Conservation (phyloP, 2,888 invertebrate genomes). For the Ophion costatus region DNA sequence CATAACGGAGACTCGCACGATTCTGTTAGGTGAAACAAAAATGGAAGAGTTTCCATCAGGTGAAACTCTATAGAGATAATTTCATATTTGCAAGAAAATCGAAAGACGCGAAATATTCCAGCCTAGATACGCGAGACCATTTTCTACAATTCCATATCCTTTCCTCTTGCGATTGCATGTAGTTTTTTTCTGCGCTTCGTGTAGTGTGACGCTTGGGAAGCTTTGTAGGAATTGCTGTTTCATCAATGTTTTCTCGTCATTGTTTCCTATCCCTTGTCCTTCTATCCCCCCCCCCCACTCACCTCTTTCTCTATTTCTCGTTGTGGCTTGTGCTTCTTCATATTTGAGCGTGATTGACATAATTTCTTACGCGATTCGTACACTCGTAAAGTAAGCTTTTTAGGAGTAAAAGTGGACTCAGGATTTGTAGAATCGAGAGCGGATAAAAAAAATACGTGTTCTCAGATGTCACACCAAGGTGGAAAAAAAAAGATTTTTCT, state of each 20-base stretch:
- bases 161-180: constrained; percentile 35
- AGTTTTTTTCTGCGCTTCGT: constrained; percentile 50
- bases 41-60: background rate
- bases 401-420: constrained; percentile 9
- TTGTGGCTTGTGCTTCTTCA: no score
- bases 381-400: background rate
- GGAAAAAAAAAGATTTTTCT: background rate
- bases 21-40: background rate
- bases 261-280: background rate
- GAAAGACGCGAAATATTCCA: constrained; percentile 29
- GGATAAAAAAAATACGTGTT: constrained; percentile 6
- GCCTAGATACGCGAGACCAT: constrained; percentile 22
- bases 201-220: background rate
- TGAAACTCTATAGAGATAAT: background rate
- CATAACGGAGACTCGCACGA: background rate
- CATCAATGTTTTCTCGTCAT: background rate
- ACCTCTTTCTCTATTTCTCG: constrained; percentile 19
- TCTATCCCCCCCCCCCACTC: constrained; percentile 11
- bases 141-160: constrained; percentile 41
- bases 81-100: background rate
- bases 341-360: background rate
- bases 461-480: background rate
- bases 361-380: background rate
- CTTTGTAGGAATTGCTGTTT: background rate
- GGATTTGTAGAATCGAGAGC: constrained; percentile 11